These are phyloP conservation scores for Mythimna pallens DNA, from an alignment of 2,888 invertebrate species.

Conservation along the genomic window DNA sequence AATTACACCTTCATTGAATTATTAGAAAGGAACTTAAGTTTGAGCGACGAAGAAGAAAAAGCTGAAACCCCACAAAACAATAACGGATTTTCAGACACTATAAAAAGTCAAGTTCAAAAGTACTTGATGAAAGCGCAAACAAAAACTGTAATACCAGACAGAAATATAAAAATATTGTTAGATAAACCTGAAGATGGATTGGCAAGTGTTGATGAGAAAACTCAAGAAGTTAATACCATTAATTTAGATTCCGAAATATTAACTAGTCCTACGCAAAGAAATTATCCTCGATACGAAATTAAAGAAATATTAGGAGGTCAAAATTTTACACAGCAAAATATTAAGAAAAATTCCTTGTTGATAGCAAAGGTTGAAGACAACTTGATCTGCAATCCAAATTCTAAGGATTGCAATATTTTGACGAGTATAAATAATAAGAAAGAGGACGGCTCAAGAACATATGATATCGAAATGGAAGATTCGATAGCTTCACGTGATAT, in stretches of 20 bases:
- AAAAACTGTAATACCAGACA: constrained; percentile 48
- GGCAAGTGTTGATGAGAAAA: not conserved
- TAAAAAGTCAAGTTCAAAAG: constrained; percentile 78
- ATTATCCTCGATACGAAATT: constrained; percentile 50
- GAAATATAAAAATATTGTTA: constrained; percentile 60
- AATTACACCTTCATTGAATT: constrained; percentile 80
- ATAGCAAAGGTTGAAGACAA: not conserved
- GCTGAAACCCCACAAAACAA: constrained; percentile 37
- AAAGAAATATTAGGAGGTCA: constrained; percentile 51
- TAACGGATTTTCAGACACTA: constrained; percentile 77
- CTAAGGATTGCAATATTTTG: not conserved
- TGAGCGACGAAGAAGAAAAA: constrained; percentile 68
- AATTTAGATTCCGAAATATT: constrained; percentile 10
- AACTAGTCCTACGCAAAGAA: not conserved
- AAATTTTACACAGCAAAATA: not conserved
- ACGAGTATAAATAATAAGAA: not conserved
- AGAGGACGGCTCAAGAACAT: not conserved
- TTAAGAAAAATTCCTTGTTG: not conserved
- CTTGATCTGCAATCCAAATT: not conserved
- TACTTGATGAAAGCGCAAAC: constrained; percentile 73
- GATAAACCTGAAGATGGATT: constrained; percentile 25
- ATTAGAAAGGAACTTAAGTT: constrained; percentile 73
- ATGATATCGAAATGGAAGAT: not conserved
- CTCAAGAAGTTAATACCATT: constrained; percentile 2
- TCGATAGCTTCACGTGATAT: not conserved